Evolutionary conservation across 2,113 vertebrate genomes (phyloP), one percentile per base, ranked within the genome.

Genomic region (Petaurus breviceps): DNA sequence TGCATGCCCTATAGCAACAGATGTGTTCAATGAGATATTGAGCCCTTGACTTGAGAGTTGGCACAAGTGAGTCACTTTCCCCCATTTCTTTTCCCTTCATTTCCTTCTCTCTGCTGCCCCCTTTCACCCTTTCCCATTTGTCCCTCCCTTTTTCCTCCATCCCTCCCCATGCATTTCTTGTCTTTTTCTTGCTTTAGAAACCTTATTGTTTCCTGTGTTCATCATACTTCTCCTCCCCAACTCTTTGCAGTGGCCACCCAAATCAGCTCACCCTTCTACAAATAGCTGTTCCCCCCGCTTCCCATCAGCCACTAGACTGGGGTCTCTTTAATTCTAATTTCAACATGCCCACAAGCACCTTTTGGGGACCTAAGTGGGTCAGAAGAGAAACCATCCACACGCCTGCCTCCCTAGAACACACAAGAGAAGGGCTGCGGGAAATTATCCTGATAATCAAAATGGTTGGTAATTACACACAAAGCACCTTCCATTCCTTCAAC

Each of bases 71-170:
- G 57, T 37, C 57, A 61, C 3, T 37, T 5, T 37, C 31, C 9
- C 93, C 51, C 55, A 55, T 26, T 55, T 55, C 54, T 55, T 26
- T 57, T 90, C 50, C 96, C 93, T 95, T n/a, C 46, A 46, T 43
- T 53, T 28, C 68, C 31, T n/a, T 52, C 94, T 95, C 97, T 46
- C 68, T 5, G 16, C 90, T 90, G 46, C 54, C 16, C 37, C 37
- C 68, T n/a, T 77, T 43, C 37, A 22, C 37, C 37, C 37, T 77
- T 77, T 77, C 37, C 37, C 37, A 6, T n/a, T 77, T 19, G 16
- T 22, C 68, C 37, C 68, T 77, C 37, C 37, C 14, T n/a, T 19
- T 22, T n/a, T 12, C 28, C 37, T 9, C 57, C 37, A n/a, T 16
- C 61, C 11, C 10, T 37, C 68, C 37, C 37, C 68, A 77, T 1